A percentile compares a stretch with the other conserved stretches of the same genome.
Conservation (phyloP, 2,113 vertebrate genomes). For the Heterochromis multidens region DNA sequence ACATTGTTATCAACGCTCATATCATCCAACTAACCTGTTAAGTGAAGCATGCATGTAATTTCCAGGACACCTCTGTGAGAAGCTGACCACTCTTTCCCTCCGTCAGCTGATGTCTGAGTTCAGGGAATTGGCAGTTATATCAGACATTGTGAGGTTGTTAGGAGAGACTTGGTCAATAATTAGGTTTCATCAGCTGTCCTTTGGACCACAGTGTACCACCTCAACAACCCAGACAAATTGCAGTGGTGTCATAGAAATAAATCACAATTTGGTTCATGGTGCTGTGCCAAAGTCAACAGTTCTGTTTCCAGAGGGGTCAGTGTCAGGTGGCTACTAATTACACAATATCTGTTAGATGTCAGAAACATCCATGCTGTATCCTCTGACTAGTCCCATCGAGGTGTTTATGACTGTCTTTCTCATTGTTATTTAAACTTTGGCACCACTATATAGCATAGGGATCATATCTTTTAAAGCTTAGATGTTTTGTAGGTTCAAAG, state of each 20-base stretch:
- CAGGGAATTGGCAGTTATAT: neutral
- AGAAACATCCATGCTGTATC: neutral
- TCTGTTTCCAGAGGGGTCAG: neutral
- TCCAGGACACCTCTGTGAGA: neutral
- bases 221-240: neutral
- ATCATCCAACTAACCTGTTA: neutral
- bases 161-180: conserved; percentile 24
- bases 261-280: neutral
- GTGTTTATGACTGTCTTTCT: neutral
- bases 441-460: neutral
- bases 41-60: neutral
- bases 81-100: neutral
- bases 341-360: neutral
- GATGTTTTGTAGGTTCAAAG: neutral
- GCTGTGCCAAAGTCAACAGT: conserved; percentile 17
- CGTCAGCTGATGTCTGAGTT: neutral
- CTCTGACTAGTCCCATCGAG: neutral
- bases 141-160: neutral
- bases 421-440: neutral
- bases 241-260: neutral
- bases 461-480: neutral
- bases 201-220: conserved; percentile 9
- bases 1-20: neutral
- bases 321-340: neutral
- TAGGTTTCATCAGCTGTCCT: conserved; percentile 14